Evolutionary conservation across 2,113 vertebrate species (phyloP).

Genomic region (Notothenia rossii): DNA sequence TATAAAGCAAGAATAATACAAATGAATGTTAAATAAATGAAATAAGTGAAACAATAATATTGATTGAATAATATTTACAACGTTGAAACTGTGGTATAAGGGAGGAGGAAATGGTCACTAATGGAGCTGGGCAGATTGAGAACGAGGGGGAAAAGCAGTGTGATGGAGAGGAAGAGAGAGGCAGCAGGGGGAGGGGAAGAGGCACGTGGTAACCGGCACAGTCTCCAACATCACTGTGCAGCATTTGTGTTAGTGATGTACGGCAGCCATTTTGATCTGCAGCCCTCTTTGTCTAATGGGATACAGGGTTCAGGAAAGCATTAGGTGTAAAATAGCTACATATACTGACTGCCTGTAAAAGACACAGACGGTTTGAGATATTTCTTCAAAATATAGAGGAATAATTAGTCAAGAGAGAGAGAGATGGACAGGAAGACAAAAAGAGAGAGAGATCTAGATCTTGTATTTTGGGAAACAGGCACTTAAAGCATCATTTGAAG

Average conservation of each 20-base stretch:
- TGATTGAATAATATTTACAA: neutral
- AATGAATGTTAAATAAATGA: neutral
- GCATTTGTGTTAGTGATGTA: slow-evolving; percentile 61
- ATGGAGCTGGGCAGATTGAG: slow-evolving; percentile 30
- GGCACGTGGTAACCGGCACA: slow-evolving; percentile 64
- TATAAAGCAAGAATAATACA: neutral
- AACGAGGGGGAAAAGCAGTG: slow-evolving; percentile 22
- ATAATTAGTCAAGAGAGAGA: neutral
- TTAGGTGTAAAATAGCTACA: slow-evolving; percentile 10
- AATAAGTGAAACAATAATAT: neutral
- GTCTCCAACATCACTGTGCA: slow-evolving; percentile 68
- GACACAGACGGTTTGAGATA: neutral
- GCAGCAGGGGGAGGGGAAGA: slow-evolving; percentile 73
- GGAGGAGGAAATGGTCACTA: neutral
- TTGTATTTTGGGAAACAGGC: neutral
- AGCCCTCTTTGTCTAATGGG: slow-evolving; percentile 58
- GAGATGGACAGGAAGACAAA: neutral
- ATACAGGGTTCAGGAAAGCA: slow-evolving; percentile 1
- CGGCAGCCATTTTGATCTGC: slow-evolving; percentile 79
- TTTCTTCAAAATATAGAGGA: slow-evolving; percentile 3
- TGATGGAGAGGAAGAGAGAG: slow-evolving; percentile 61
- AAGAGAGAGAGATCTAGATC: neutral
- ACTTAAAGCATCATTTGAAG: neutral
- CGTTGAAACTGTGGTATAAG: slow-evolving; percentile 14
- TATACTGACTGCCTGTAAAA: neutral